Conservation (phyloP, 1,140 invertebrate species). For the Arctopsyche grandis region DNA sequence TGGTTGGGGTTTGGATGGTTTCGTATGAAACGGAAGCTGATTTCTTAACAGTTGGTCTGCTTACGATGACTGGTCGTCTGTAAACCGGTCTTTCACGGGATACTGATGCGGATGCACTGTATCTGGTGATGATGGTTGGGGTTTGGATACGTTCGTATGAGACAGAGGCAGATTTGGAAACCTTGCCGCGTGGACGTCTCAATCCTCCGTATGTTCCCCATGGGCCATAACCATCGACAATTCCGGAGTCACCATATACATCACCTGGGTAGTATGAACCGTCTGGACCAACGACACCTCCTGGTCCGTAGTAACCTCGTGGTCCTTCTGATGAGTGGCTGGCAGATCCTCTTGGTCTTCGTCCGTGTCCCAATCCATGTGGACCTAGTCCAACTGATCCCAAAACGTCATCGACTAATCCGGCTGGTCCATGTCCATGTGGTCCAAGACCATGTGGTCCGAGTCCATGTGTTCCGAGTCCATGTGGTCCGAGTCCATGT, state of each 20-base stretch:
- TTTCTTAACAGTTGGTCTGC: too few species aligned
- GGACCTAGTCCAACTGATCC: not conserved
- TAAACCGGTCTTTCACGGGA: too few species aligned
- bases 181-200: not conserved
- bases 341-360: too few species aligned
- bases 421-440: not conserved
- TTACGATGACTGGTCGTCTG: too few species aligned
- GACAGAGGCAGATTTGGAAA: not conserved
- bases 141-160: too few species aligned
- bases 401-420: not conserved
- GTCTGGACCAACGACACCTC: not conserved
- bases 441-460: too few species aligned
- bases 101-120: too few species aligned
- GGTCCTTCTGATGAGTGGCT: too few species aligned
- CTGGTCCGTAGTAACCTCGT: slow-evolving; percentile 12
- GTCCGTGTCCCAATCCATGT: not conserved
- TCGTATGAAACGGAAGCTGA: not conserved
- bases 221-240: not conserved
- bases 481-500: not conserved
- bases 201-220: not conserved
- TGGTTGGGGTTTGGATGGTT: not conserved
- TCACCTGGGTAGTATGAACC: not conserved
- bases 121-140: too few species aligned
- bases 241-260: slow-evolving; percentile 6
- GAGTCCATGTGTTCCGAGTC: not conserved